Evolutionary conservation across 2,888 invertebrate genomes (phyloP), one percentile per base, ranked within the genome.

Genomic region (Shargacucullia verbasci): DNA sequence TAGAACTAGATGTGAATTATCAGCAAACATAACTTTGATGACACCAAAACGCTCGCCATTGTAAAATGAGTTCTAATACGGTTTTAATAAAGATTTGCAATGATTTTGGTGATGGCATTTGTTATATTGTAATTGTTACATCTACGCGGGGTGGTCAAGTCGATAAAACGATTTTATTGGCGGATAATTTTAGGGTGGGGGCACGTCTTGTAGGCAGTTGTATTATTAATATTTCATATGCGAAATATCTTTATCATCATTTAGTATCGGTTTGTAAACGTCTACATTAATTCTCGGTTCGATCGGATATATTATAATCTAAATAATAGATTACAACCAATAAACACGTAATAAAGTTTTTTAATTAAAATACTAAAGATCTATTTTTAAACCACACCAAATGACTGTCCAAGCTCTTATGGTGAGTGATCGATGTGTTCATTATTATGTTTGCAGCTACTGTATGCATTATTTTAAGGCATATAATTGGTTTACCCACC

Each of bases 101-200:
- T 0, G 6, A 5, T 15, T 2, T 52, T 8, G 0, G 0, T 7
- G 8, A 14, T 9, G 12, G 31, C 13, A 34, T 0, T 38, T 20
- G 15, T 67, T 59, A 20, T 0, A 25, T 67, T 62, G 70, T 69
- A 63, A 70, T 63, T 60, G 50, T 70, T 64, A 70, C 70, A 66
- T 73, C 64, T 68, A 74, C 64, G 66, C 73, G 65, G 82, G 79
- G 82, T 78, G 79, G 81, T 74, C 81, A 71, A 66, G 80, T 81
- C 82, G 53, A 67, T 79, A 69, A 72, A 74, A 71, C 35, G 68
- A 74, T 81, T 82, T 82, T 81, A 83, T 79, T 78, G 71, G 69
- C 49, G 58, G 69, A 66, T 78, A 68, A 70, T 75, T 60, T 67
- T 68, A 61, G 44, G 56, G 65, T 40, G 45, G 41, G 33, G 27